Conservation (phyloP, 2,113 vertebrate genomes). For the Indri indri region DNA sequence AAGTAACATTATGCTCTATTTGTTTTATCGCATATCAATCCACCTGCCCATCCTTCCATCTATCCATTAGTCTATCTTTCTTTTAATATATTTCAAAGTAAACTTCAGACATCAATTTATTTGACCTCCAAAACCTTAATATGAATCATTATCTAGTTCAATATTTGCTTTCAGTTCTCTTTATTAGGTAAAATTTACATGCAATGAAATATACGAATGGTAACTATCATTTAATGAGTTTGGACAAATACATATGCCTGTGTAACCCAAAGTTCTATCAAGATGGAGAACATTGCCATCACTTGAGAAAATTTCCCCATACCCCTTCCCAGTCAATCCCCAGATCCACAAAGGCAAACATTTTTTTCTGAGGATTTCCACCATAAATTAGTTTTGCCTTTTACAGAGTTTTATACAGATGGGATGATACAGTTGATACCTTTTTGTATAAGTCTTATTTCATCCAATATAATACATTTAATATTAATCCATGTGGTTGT, state of each 20-base stretch:
- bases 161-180: neutral
- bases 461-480: neutral
- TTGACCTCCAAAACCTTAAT: neutral
- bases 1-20: neutral
- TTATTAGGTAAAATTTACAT: neutral
- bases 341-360: neutral
- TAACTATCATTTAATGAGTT: neutral
- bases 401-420: neutral
- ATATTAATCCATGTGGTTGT: neutral
- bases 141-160: neutral
- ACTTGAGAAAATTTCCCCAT: neutral
- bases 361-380: neutral
- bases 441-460: neutral
- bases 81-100: constrained; percentile 17
- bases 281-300: neutral
- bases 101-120: neutral
- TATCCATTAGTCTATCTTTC: neutral
- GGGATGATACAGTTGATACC: neutral
- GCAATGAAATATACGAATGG: neutral
- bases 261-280: neutral
- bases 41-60: neutral
- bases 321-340: neutral
- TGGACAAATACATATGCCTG: neutral
- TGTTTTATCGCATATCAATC: neutral
- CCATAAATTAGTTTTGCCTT: neutral